These are phyloP conservation scores for Disparrhopalites patrizii DNA, from an alignment of 2,888 invertebrate genomes.

Conservation along the genomic window DNA sequence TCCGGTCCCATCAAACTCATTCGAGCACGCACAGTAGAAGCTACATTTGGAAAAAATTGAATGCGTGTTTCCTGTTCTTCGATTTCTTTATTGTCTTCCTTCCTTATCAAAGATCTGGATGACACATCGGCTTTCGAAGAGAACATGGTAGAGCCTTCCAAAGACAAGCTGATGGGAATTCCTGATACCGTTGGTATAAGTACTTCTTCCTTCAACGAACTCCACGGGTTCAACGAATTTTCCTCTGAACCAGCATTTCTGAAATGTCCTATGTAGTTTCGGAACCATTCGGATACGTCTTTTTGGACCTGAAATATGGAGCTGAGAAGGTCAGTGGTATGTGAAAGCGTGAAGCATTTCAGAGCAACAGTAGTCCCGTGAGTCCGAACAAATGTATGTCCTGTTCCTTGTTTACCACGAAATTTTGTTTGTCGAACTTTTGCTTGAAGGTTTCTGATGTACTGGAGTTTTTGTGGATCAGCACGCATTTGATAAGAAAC, in stretches of 20 bases:
- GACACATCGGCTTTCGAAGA: constrained; percentile 73
- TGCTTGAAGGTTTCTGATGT: no score
- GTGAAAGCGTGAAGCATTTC: constrained; percentile 56
- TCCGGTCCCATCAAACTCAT: constrained; percentile 53
- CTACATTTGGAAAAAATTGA: constrained; percentile 51
- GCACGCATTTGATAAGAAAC: neutral
- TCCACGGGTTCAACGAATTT: constrained; percentile 55
- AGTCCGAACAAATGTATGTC: constrained; percentile 72
- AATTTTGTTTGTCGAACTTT: constrained; percentile 16
- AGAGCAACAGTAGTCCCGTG: constrained; percentile 82
- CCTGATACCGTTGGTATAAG: constrained; percentile 81
- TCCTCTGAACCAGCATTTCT: no score
- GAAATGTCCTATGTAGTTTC: no score
- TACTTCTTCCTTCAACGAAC: constrained; percentile 74
- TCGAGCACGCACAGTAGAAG: constrained; percentile 51
- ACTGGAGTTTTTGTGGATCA: neutral
- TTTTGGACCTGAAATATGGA: no score
- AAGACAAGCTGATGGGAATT: constrained; percentile 69
- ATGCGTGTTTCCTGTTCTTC: constrained; percentile 49
- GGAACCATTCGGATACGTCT: no score
- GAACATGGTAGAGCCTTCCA: constrained; percentile 69
- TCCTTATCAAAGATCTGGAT: constrained; percentile 67
- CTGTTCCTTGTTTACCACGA: constrained; percentile 30
- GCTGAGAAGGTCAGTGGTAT: no score
- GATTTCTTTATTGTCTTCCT: constrained; percentile 59